These are phyloP conservation scores for Cephalopholis sonnerati DNA, from an alignment of 2,113 vertebrate species.

Conservation along the genomic window DNA sequence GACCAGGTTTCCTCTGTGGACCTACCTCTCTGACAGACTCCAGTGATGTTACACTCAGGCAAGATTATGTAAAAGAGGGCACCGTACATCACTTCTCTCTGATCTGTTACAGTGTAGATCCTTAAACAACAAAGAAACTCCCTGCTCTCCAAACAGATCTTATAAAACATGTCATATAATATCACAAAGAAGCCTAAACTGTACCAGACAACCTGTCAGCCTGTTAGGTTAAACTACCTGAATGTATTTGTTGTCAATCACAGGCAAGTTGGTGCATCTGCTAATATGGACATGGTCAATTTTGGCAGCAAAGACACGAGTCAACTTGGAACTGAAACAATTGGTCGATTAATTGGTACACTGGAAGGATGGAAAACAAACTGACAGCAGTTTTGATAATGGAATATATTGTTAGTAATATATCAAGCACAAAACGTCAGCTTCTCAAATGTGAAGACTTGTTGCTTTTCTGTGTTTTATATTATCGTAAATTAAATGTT, in stretches of 20 bases:
- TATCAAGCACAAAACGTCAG: background rate
- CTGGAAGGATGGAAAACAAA: background rate
- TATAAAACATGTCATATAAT: background rate
- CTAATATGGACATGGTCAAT: background rate
- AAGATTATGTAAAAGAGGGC: conserved; percentile 31
- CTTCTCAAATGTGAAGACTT: no score
- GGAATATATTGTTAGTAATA: background rate
- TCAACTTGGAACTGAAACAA: background rate
- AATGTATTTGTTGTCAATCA: background rate
- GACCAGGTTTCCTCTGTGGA: conserved; percentile 29
- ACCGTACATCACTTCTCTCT: background rate
- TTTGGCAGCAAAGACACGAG: no score
- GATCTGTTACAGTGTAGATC: background rate
- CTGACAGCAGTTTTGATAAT: background rate
- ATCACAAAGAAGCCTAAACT: background rate
- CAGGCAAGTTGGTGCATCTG: background rate
- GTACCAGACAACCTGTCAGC: background rate
- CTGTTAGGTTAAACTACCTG: background rate
- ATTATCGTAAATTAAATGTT: background rate
- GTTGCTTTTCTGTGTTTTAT: no score
- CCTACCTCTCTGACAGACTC: conserved; percentile 2
- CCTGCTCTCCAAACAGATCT: background rate
- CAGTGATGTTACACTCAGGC: background rate
- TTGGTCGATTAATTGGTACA: background rate
- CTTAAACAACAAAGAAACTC: background rate